phyloP scores from a whole-genome alignment of 2,797 vertebrate species.

The Argya squamiceps region DNA sequence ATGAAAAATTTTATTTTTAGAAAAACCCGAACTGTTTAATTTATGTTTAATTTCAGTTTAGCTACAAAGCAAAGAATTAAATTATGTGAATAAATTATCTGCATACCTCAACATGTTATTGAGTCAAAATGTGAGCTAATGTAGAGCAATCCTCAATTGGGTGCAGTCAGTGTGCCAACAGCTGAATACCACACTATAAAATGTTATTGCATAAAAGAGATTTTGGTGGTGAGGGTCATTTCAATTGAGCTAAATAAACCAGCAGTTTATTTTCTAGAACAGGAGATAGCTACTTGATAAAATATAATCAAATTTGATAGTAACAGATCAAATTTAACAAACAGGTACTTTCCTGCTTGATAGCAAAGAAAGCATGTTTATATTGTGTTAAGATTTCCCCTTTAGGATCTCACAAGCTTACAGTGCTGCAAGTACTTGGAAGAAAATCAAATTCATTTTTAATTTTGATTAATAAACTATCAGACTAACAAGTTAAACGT shows the following conservation, averaged over 20 bases:
- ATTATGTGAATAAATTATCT: not conserved
- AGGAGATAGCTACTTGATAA: not conserved
- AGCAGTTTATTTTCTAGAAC: not conserved
- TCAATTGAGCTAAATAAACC: not conserved
- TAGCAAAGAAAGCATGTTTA: not conserved
- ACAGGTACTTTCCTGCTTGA: not conserved
- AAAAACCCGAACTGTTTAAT: not conserved
- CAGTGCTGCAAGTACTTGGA: not conserved
- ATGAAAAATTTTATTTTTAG: not conserved
- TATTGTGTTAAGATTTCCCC: not conserved
- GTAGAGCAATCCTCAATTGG: not conserved
- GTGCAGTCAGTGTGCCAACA: not conserved
- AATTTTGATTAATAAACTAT: not conserved
- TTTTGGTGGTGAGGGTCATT: not conserved
- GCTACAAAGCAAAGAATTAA: not conserved
- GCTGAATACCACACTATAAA: not conserved
- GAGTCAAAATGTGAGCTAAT: not conserved
- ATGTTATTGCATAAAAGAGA: not conserved
- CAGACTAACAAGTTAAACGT: not conserved
- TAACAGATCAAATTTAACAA: not conserved
- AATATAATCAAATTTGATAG: not conserved
- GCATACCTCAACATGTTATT: not conserved
- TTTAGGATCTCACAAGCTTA: not conserved
- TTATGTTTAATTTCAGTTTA: not conserved
- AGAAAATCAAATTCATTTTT: not conserved